A percentile compares a stretch with the other conserved stretches of the same genome.
phyloP scores from a whole-genome alignment of 2,113 vertebrate species.

The Nycticebus coucang region DNA sequence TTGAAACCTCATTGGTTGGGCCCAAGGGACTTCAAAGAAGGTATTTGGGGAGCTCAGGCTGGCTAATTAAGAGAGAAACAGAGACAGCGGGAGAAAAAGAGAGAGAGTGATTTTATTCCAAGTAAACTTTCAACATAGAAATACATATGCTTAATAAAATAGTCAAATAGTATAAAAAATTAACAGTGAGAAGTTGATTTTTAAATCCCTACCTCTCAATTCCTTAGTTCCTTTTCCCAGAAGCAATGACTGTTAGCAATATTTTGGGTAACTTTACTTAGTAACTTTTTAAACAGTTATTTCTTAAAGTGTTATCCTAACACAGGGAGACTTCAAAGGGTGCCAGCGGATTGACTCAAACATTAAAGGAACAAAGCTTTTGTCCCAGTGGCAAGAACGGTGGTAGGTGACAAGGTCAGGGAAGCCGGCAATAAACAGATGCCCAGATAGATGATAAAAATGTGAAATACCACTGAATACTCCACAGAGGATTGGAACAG shows the following conservation, averaged over 20 bases:
- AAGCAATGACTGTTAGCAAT: neutral
- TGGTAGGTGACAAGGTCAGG: neutral
- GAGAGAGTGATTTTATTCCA: neutral
- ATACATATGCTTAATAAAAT: neutral
- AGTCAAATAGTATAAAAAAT: neutral
- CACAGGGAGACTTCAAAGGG: neutral
- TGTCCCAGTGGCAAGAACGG: fast-evolving
- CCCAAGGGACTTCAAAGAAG: neutral
- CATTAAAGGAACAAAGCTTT: neutral
- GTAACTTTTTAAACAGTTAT: neutral
- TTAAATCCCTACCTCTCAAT: neutral
- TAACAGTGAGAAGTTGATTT: neutral
- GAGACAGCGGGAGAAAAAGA: too few species aligned
- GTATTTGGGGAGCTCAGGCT: neutral
- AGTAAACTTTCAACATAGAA: neutral
- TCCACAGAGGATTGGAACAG: neutral
- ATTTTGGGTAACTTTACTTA: neutral
- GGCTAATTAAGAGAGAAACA: neutral
- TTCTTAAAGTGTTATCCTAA: neutral
- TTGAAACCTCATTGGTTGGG: neutral
- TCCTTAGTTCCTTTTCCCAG: neutral
- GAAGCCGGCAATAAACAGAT: neutral
- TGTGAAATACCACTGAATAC: fast-evolving
- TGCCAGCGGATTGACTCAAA: neutral
- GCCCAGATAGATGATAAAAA: neutral